These are phyloP conservation scores for Neosalanx taihuensis DNA, from an alignment of 2,797 vertebrate genomes.

Conservation along the genomic window DNA sequence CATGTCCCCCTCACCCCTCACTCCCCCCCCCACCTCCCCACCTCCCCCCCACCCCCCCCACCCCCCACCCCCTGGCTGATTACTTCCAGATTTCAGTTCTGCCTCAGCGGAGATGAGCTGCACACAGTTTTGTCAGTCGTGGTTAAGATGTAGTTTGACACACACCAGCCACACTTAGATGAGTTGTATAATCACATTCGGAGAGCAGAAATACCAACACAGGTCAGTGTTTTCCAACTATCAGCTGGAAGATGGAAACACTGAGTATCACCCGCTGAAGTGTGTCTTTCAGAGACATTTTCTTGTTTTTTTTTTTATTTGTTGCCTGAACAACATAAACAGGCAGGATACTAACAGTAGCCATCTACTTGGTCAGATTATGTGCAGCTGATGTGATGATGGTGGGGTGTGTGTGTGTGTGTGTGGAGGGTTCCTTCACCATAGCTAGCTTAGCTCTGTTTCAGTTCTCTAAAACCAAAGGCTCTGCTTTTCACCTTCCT, in stretches of 20 bases:
- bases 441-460: conserved; percentile 41
- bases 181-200: conserved; percentile 67
- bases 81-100: conserved; percentile 99
- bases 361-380: not conserved
- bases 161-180: conserved; percentile 55
- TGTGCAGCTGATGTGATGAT: not conserved
- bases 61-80: conserved; percentile 80
- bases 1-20: conserved; percentile 88
- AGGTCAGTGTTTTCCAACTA: conserved; percentile 35
- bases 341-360: not conserved
- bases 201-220: conserved; percentile 39
- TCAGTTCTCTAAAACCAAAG: conserved; percentile 55
- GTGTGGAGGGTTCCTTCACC: conserved; percentile 27
- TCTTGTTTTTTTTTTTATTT: not conserved
- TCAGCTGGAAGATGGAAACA: conserved; percentile 6
- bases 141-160: conserved; percentile 84
- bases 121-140: conserved; percentile 82
- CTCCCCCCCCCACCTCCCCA: too few relatives aligned
- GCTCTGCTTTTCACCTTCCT: conserved; percentile 49
- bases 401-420: too few relatives aligned
- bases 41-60: too few relatives aligned
- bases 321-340: not conserved
- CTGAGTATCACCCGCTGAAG: too few relatives aligned
- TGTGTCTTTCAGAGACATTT: not conserved
- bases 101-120: conserved; percentile 86